Evolutionary conservation across 2,888 invertebrate genomes (phyloP).

Genomic region (Lithophane ornitopus): DNA sequence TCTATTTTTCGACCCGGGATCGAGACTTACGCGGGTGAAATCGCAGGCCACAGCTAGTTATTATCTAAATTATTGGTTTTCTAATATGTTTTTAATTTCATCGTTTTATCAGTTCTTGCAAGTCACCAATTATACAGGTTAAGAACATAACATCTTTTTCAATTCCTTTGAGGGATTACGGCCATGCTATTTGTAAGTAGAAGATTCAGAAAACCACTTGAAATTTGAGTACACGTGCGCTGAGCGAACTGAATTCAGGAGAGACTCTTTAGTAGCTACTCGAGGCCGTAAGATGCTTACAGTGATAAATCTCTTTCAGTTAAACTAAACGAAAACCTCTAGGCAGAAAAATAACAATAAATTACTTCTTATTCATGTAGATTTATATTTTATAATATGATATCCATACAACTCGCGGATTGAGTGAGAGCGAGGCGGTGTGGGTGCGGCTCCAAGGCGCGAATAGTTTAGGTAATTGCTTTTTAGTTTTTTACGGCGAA

Average conservation of each 20-base stretch:
- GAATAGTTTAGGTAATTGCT: too few species aligned
- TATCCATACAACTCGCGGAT: not conserved
- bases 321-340: constrained; percentile 45
- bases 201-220: constrained; percentile 23
- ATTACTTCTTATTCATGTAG: constrained; percentile 12
- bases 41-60: too few species aligned
- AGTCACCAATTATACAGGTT: not conserved
- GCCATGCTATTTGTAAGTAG: not conserved
- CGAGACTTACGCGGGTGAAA: too few species aligned
- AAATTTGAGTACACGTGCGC: constrained; percentile 28
- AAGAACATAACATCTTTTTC: not conserved
- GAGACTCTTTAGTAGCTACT: constrained; percentile 42
- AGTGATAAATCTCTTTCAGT: constrained; percentile 56
- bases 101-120: not conserved
- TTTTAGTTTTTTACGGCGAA: too few species aligned
- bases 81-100: not conserved
- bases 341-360: constrained; percentile 33
- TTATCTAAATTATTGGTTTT: not conserved
- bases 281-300: constrained; percentile 35
- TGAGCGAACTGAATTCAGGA: constrained; percentile 21
- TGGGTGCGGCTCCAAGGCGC: too few species aligned
- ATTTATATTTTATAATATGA: not conserved
- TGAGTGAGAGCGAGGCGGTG: too few species aligned
- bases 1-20: too few species aligned
- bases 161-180: not conserved